These are phyloP conservation scores for Hirtodrosophila trivittata DNA, from an alignment of 2,888 invertebrate genomes.

Conservation along the genomic window DNA sequence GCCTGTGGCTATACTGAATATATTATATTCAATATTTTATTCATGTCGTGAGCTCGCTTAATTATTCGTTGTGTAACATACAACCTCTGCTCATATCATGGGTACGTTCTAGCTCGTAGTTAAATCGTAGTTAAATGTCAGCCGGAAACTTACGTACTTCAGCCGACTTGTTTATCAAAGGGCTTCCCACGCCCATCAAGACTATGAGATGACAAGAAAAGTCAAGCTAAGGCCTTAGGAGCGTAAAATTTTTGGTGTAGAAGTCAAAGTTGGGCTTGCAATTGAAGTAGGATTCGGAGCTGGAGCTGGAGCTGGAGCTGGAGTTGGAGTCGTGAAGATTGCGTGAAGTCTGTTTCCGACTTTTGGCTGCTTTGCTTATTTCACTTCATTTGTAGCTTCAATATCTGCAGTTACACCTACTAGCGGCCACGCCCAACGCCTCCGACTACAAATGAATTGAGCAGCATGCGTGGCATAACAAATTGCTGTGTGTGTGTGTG, in stretches of 20 bases:
- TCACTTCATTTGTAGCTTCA: conserved; percentile 73
- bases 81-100: conserved; percentile 9
- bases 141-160: conserved; percentile 50
- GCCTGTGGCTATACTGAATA: too few relatives aligned
- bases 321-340: conserved; percentile 1
- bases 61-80: too few relatives aligned
- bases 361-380: conserved; percentile 47
- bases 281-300: not conserved
- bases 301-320: not conserved
- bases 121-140: conserved; percentile 16
- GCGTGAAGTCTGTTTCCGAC: conserved; percentile 42
- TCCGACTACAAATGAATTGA: conserved; percentile 50
- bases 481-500: conserved; percentile 52
- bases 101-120: conserved; percentile 8
- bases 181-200: conserved; percentile 35
- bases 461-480: conserved; percentile 74
- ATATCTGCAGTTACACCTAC: conserved; percentile 70
- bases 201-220: conserved; percentile 34
- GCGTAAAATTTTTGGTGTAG: conserved; percentile 44
- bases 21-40: too few relatives aligned
- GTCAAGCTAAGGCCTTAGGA: conserved; percentile 22
- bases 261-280: not conserved
- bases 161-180: conserved; percentile 47
- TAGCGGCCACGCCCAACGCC: conserved; percentile 37
- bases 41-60: too few relatives aligned